Conservation (phyloP, 2,797 vertebrate species). For the Betta splendens region DNA sequence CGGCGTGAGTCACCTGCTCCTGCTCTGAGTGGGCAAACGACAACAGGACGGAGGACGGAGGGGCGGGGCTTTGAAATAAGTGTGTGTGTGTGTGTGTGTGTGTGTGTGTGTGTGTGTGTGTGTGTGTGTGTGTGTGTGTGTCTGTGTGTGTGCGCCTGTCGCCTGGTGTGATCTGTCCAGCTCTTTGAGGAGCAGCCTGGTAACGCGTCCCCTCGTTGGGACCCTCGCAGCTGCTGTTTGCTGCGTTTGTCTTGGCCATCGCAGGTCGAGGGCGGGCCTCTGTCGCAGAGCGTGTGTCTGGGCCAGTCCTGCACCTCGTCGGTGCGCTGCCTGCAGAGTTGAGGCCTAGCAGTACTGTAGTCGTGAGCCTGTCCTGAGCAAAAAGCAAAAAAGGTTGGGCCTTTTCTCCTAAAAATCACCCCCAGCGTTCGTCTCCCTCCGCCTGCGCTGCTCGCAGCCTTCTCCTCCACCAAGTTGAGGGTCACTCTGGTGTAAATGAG, state of each 20-base stretch:
- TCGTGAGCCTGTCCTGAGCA: conserved; percentile 15
- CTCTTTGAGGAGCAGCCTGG: conserved; percentile 56
- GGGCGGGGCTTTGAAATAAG: too few relatives aligned
- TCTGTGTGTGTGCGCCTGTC: conserved; percentile 8
- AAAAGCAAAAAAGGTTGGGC: conserved; percentile 6
- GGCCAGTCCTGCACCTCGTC: too few relatives aligned
- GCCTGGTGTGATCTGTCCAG: conserved; percentile 35
- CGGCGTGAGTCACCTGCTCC: neutral
- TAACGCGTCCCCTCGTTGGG: conserved; percentile 59
- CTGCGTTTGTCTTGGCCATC: conserved; percentile 61
- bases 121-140: too few relatives aligned
- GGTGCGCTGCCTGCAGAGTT: too few relatives aligned
- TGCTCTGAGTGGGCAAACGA: neutral
- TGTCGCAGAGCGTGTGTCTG: conserved; percentile 36
- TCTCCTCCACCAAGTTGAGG: conserved; percentile 54
- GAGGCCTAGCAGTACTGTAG: too few relatives aligned
- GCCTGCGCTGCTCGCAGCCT: conserved; percentile 23
- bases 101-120: conserved; percentile 9
- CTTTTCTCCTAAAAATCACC: conserved; percentile 28
- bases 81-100: conserved; percentile 9
- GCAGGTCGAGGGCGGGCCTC: conserved; percentile 46
- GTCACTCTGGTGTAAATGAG: conserved; percentile 74
- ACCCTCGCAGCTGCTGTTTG: conserved; percentile 59
- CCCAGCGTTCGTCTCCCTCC: conserved; percentile 9
- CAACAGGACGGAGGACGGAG: too few relatives aligned